Base-by-base conservation (phyloP, 2,888 invertebrate species). In the Acanthosepion lycidas region DNA sequence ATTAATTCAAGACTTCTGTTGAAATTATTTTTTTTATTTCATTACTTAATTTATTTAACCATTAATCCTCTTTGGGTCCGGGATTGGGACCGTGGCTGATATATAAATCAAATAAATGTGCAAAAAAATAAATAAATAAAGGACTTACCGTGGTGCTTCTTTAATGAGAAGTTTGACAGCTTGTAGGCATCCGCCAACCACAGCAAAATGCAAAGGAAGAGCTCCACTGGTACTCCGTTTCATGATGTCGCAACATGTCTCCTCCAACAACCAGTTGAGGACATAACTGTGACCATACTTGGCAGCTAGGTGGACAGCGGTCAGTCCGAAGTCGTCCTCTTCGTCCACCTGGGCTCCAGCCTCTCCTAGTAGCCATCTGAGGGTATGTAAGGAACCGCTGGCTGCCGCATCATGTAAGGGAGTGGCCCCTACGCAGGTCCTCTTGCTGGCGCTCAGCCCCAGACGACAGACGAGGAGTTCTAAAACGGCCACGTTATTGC, bases 161-260 rank as follows among this genome's bases (percentile, higher is more conserved):
- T 96, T 96, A 33, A 97, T 95, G 8, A 97, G 96, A 23, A 99
- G 98, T 96, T 98, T 98, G 96, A 99, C 98, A 97, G 98, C 98
- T 97, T 99, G 98, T 96, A 99, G 98, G 97, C 98, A 98, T 95
- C 99, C 99, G 96, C 98, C 98, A 95, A 98, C 98, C 59, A 98
- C 98, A 28, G 99, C 99, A 97, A 99, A 99, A 97, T 99, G 99
- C 95, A 99, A 98, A 95, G 99, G 98, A 96, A 99, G 98, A 95
- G 98, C 98, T 33, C 97, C 97, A 92, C 96, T 96, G 94, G 96
- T 96, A 91, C 97, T 97, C 93, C 95, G 97, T 97, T 97, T 98
- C 96, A 98, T 97, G 92, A 98, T 98, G 95, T 98, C 98, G 98
- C 98, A 98, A 96, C 97, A 97, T 94, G 97, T 97, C 95, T 98